phyloP scores from a whole-genome alignment of 2,888 invertebrate genomes.

The Chrysodeixis includens region DNA sequence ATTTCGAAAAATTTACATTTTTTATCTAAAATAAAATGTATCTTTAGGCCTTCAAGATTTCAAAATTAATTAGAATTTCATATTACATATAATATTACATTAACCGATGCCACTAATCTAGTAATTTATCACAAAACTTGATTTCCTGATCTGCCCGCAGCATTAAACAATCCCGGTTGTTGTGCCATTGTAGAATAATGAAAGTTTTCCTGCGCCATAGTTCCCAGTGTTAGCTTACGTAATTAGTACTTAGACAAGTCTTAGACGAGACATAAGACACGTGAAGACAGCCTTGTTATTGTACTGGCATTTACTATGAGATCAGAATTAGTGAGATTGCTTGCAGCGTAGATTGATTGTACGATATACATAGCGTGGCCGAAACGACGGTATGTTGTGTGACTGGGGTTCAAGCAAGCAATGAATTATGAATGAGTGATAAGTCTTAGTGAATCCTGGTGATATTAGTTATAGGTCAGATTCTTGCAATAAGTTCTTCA shows the following conservation, averaged over 20 bases:
- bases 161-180: constrained; percentile 43
- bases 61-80: too few species aligned
- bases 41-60: too few species aligned
- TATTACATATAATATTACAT: too few species aligned
- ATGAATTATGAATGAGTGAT: background rate
- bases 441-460: too few species aligned
- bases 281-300: constrained; percentile 13
- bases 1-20: too few species aligned
- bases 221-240: constrained; percentile 55
- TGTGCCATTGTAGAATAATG: constrained; percentile 59
- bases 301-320: background rate
- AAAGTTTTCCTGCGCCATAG: constrained; percentile 61
- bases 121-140: constrained; percentile 11
- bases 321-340: too few species aligned
- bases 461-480: too few species aligned
- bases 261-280: constrained; percentile 19
- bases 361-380: background rate
- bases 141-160: constrained; percentile 13
- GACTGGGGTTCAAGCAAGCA: background rate
- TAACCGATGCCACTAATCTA: background rate
- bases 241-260: constrained; percentile 50
- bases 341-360: background rate
- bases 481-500: too few species aligned
- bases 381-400: background rate
- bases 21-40: too few species aligned